phyloP scores from a whole-genome alignment of 2,113 vertebrate genomes.

The Myrmecobius fasciatus region DNA sequence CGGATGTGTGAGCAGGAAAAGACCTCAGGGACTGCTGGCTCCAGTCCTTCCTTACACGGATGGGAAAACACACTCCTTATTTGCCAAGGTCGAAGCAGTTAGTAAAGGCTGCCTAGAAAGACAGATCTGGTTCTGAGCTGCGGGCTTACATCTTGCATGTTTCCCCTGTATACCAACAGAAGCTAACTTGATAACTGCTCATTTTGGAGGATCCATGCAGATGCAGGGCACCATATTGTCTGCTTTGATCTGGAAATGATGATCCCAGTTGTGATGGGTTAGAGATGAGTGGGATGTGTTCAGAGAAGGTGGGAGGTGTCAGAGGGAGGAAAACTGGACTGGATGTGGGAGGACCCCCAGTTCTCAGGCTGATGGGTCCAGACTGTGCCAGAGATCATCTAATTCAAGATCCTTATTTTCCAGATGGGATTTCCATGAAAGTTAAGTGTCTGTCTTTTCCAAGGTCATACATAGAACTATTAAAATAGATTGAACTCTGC shows the following conservation, averaged over 20 bases:
- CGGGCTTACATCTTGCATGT: background rate
- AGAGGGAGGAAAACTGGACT: background rate
- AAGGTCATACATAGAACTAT: background rate
- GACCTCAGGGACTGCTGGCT: background rate
- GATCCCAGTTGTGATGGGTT: background rate
- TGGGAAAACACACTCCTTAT: background rate
- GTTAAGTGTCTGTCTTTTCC: background rate
- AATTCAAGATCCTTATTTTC: background rate
- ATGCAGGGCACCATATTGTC: background rate
- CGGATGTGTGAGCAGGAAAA: background rate
- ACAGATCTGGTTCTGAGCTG: background rate
- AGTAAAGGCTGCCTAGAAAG: background rate
- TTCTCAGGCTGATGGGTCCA: background rate
- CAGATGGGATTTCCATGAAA: background rate
- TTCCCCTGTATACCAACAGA: background rate
- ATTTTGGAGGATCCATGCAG: background rate
- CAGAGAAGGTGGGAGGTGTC: background rate
- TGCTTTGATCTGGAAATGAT: background rate
- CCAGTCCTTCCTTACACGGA: background rate
- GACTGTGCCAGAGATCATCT: background rate
- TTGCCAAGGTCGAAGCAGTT: background rate
- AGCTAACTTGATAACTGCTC: background rate
- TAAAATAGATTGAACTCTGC: background rate
- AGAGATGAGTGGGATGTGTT: background rate
- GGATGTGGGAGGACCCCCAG: background rate